phyloP scores from a whole-genome alignment of 2,888 invertebrate genomes.

The Pristionchus exspectatus region DNA sequence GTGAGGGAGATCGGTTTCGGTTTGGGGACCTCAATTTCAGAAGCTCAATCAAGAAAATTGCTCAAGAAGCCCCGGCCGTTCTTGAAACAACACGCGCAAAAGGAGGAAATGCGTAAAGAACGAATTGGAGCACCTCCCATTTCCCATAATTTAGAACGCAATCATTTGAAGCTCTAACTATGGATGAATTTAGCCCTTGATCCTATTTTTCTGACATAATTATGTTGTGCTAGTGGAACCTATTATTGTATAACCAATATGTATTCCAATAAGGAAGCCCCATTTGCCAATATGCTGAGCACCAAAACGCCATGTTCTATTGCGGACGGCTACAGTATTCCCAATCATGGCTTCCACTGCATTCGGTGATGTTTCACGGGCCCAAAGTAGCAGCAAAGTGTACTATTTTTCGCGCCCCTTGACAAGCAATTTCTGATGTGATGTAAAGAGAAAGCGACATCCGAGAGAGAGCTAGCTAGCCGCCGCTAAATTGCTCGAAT shows the following conservation, averaged over 20 bases:
- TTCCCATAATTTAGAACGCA: background rate
- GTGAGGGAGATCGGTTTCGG: background rate
- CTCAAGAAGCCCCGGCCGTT: background rate
- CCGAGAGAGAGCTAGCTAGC: background rate
- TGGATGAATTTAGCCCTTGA: too few relatives aligned
- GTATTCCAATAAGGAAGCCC: background rate
- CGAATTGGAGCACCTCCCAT: background rate
- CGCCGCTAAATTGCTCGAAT: slow-evolving; percentile 23
- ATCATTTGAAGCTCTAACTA: too few relatives aligned
- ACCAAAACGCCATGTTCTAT: background rate
- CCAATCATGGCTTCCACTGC: background rate
- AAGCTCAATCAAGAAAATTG: slow-evolving; percentile 23
- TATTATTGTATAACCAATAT: too few relatives aligned
- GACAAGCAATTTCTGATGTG: background rate
- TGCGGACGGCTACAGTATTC: background rate
- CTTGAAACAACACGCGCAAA: background rate
- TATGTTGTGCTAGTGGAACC: too few relatives aligned
- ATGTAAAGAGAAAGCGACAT: background rate
- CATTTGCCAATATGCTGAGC: background rate
- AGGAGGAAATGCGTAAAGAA: background rate
- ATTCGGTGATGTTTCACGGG: background rate
- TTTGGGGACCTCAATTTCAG: background rate
- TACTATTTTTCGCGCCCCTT: background rate
- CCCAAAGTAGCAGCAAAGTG: background rate
- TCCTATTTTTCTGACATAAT: too few relatives aligned